Evolutionary conservation across 2,113 vertebrate genomes (phyloP).

Genomic region (Megaptera novaeangliae): DNA sequence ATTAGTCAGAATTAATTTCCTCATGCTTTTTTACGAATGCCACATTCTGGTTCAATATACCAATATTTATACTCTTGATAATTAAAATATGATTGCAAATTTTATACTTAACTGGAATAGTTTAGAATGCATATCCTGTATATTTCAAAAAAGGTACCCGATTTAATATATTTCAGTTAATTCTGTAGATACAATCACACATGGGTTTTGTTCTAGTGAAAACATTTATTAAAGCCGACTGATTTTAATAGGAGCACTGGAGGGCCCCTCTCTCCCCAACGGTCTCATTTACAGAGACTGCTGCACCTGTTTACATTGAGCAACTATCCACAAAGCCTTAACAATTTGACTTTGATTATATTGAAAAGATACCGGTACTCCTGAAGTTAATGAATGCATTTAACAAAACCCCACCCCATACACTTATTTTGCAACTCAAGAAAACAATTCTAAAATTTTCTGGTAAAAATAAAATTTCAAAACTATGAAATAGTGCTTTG

Average conservation of each 20-base stretch:
- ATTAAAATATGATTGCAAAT: background rate
- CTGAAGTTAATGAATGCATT: background rate
- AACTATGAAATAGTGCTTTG: background rate
- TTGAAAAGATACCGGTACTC: background rate
- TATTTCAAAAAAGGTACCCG: background rate
- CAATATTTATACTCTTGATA: background rate
- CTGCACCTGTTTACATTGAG: background rate
- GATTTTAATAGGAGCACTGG: background rate
- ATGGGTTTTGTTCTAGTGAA: background rate
- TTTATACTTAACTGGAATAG: background rate
- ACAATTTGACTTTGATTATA: background rate
- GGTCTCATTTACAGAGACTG: background rate
- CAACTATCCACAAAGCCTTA: background rate
- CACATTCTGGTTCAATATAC: background rate
- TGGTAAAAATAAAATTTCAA: background rate
- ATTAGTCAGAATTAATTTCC: background rate
- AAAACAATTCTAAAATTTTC: conserved; percentile 1
- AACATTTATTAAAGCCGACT: background rate
- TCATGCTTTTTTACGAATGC: background rate
- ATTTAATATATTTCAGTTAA: background rate
- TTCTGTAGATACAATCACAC: background rate
- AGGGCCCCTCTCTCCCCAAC: background rate
- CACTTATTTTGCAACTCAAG: background rate
- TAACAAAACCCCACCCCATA: background rate
- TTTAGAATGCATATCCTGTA: background rate